These are phyloP conservation scores for Eriocheir sinensis DNA, from an alignment of 1,140 invertebrate genomes.

Conservation along the genomic window DNA sequence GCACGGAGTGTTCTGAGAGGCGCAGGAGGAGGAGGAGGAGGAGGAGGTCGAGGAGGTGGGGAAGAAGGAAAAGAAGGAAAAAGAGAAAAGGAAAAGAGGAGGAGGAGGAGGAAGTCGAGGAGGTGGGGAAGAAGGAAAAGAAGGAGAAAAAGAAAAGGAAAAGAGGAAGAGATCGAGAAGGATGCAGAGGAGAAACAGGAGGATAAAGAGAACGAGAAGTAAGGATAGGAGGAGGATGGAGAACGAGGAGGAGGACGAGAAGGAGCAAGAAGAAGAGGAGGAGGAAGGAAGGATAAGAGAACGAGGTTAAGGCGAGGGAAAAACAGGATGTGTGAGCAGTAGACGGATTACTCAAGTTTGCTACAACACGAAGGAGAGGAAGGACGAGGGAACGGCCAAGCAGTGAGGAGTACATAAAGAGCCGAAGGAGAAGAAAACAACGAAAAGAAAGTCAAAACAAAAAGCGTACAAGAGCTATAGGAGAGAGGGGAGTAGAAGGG, in stretches of 20 bases:
- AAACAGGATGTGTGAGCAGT: neutral
- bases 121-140: neutral
- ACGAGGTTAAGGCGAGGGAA: too few relatives aligned
- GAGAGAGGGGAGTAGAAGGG: too few relatives aligned
- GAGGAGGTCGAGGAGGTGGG: neutral
- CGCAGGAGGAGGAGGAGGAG: neutral
- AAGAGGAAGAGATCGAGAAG: too few relatives aligned
- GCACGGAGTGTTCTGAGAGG: constrained; percentile 8
- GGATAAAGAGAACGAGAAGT: neutral
- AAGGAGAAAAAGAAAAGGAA: neutral
- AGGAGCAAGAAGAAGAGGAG: neutral
- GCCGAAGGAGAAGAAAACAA: too few relatives aligned
- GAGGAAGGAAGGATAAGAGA: too few relatives aligned
- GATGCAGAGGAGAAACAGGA: neutral
- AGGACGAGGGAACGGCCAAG: too few relatives aligned
- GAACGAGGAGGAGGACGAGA: neutral
- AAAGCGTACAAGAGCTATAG: too few relatives aligned
- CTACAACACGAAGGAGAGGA: neutral
- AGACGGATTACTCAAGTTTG: too few relatives aligned
- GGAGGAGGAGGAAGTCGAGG: too few relatives aligned
- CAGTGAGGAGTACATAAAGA: too few relatives aligned
- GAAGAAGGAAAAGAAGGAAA: neutral
- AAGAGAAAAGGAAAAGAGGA: neutral
- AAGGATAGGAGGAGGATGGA: too few relatives aligned
- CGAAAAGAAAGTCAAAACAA: too few relatives aligned